These are phyloP conservation scores for Coenonympha glycerion DNA, from an alignment of 2,888 invertebrate species.

Conservation along the genomic window DNA sequence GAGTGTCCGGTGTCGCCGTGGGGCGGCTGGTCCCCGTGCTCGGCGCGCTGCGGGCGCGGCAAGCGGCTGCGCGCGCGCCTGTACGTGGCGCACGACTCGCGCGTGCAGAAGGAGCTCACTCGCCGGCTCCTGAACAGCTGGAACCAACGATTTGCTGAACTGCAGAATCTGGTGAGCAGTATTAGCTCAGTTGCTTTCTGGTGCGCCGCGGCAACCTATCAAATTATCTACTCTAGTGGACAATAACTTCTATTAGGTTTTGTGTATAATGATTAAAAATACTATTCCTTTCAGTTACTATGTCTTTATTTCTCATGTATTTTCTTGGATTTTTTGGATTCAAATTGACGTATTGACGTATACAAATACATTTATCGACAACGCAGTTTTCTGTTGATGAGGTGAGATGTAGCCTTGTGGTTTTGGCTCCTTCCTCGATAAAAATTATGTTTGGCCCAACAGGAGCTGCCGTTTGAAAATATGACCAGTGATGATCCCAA, in stretches of 20 bases:
- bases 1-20: constrained; percentile 81
- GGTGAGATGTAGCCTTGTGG: too few species aligned
- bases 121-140: constrained; percentile 42
- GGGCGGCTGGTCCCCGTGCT: constrained; percentile 89
- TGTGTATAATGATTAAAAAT: too few species aligned
- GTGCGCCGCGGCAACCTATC: too few species aligned
- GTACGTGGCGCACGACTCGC: constrained; percentile 41
- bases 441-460: background rate
- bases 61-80: constrained; percentile 73
- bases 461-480: constrained; percentile 47
- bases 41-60: constrained; percentile 86
- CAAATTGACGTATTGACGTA: too few species aligned
- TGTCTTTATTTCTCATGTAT: too few species aligned
- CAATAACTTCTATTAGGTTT: too few species aligned
- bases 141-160: constrained; percentile 50
- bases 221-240: too few species aligned
- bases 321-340: too few species aligned
- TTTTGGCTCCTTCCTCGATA: too few species aligned
- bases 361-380: too few species aligned
- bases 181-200: background rate
- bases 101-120: constrained; percentile 45
- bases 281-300: too few species aligned
- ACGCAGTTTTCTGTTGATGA: too few species aligned
- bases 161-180: constrained; percentile 48
- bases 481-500: constrained; percentile 48